These are phyloP conservation scores for Doris montereyensis DNA, from an alignment of 2,888 invertebrate species.

Conservation along the genomic window DNA sequence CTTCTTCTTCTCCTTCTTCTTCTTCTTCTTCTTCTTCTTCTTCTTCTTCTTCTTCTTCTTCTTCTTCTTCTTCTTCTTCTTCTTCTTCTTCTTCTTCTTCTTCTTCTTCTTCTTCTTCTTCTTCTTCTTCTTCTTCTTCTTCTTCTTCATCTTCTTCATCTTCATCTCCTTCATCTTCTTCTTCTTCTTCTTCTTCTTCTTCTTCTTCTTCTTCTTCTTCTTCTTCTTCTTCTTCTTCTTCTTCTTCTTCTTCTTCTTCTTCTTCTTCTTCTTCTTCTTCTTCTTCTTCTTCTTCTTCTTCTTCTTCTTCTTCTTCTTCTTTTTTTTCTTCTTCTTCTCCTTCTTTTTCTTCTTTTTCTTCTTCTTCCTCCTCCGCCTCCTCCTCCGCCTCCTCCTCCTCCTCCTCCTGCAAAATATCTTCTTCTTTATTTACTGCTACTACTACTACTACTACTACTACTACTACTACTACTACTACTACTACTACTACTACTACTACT, in stretches of 20 bases:
- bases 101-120: constrained; percentile 31
- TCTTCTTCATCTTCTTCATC: constrained; percentile 28
- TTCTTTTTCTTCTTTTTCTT: background rate
- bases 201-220: constrained; percentile 25
- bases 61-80: no score
- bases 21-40: no score
- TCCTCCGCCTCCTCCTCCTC: background rate
- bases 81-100: no score
- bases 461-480: constrained; percentile 14
- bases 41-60: no score
- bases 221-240: background rate
- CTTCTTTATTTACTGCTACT: background rate
- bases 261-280: background rate
- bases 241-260: background rate
- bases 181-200: constrained; percentile 32
- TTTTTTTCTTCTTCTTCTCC: background rate
- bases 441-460: constrained; percentile 16
- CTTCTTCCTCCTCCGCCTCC: background rate
- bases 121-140: constrained; percentile 32
- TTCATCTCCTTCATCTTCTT: constrained; percentile 29
- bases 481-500: constrained; percentile 3
- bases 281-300: background rate
- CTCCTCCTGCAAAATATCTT: background rate
- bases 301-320: background rate
- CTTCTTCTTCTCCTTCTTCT: no score